phyloP scores from a whole-genome alignment of 2,888 invertebrate genomes.

The Microctonus hyperodae region DNA sequence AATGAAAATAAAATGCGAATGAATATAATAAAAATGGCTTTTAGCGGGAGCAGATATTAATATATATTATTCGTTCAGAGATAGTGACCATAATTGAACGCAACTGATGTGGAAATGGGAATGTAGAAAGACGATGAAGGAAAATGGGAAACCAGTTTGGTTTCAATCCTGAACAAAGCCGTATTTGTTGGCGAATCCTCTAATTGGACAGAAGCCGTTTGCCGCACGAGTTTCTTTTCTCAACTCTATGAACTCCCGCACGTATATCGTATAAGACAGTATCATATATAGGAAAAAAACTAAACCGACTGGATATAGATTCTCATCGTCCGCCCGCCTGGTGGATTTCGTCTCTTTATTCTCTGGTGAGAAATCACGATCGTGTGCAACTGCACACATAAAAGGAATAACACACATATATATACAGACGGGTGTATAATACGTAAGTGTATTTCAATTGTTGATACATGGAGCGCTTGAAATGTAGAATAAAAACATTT shows the following conservation, averaged over 20 bases:
- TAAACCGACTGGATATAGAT: conserved; percentile 18
- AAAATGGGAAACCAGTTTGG: conserved; percentile 27
- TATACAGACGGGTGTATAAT: neutral
- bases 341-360: neutral
- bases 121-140: neutral
- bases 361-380: conserved; percentile 18
- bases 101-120: conserved; percentile 1
- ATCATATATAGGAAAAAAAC: conserved; percentile 16
- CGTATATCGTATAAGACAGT: neutral
- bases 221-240: conserved; percentile 18
- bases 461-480: neutral
- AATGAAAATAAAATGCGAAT: neutral
- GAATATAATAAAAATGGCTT: neutral
- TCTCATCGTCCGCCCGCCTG: neutral
- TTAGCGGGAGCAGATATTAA: too few species aligned
- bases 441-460: too few species aligned
- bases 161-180: conserved; percentile 16
- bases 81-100: conserved; percentile 1
- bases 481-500: neutral
- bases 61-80: neutral
- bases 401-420: neutral
- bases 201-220: conserved; percentile 27
- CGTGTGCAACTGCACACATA: neutral
- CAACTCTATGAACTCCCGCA: conserved; percentile 6
- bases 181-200: conserved; percentile 20